These are phyloP conservation scores for Batillaria attramentaria DNA, from an alignment of 1,140 invertebrate genomes.

Conservation along the genomic window DNA sequence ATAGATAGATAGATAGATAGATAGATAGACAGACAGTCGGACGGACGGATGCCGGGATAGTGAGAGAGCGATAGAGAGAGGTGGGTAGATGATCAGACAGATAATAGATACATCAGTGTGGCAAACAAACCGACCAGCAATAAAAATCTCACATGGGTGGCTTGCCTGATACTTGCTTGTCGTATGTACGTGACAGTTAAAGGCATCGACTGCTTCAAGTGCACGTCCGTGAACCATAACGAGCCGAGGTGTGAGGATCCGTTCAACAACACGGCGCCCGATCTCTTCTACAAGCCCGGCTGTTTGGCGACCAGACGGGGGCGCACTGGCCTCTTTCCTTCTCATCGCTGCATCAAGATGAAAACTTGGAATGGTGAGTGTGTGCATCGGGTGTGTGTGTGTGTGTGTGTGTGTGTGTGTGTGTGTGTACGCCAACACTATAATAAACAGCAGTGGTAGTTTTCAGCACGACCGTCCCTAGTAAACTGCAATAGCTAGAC, in stretches of 20 bases:
- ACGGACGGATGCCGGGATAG: too few relatives aligned
- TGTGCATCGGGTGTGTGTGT: slow-evolving; percentile 12
- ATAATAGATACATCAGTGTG: too few relatives aligned
- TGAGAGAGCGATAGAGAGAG: too few relatives aligned
- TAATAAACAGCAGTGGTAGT: too few relatives aligned
- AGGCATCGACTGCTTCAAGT: slow-evolving; percentile 95
- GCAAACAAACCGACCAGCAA: too few relatives aligned
- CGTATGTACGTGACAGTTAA: slow-evolving; percentile 38
- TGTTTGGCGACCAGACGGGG: slow-evolving; percentile 94
- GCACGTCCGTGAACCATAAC: slow-evolving; percentile 90
- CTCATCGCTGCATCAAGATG: slow-evolving; percentile 94
- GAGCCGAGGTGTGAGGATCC: slow-evolving; percentile 94
- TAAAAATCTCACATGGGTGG: too few relatives aligned
- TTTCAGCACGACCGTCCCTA: too few relatives aligned
- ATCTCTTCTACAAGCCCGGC: slow-evolving; percentile 72
- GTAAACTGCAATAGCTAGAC: too few relatives aligned
- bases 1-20: too few relatives aligned
- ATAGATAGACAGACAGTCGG: too few relatives aligned
- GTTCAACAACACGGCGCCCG: slow-evolving; percentile 83
- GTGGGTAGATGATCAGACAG: too few relatives aligned
- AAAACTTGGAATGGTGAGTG: slow-evolving; percentile 60
- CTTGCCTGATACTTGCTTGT: too few relatives aligned
- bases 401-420: background rate
- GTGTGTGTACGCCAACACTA: background rate
- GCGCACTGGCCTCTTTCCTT: slow-evolving; percentile 93